phyloP scores from a whole-genome alignment of 1,140 invertebrate species.

The Chymomyza costata region DNA sequence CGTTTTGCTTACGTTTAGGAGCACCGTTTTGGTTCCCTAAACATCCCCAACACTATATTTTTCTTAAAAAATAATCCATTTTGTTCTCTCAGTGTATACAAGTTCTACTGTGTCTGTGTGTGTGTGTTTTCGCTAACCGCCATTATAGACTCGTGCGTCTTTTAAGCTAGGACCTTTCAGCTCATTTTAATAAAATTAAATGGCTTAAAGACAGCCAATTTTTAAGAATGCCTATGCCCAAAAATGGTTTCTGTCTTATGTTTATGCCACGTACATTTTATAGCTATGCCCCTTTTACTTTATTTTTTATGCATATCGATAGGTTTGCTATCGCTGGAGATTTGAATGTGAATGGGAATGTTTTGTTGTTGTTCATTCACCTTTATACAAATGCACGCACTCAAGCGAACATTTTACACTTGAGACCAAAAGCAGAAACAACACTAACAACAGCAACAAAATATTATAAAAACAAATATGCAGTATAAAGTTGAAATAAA shows the following conservation, averaged over 20 bases:
- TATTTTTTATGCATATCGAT: constrained; percentile 41
- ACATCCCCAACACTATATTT: no score
- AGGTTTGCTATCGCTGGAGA: constrained; percentile 3
- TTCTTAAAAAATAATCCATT: no score
- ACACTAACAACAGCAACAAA: constrained; percentile 1
- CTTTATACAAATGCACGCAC: constrained; percentile 23
- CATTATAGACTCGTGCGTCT: no score
- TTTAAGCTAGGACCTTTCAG: constrained; percentile 26
- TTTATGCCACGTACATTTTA: constrained; percentile 36
- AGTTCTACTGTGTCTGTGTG: no score
- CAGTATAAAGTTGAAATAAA: no score
- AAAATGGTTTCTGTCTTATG: constrained; percentile 1
- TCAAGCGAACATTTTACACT: constrained; percentile 16
- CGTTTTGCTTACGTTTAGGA: no score
- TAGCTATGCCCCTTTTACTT: constrained; percentile 28
- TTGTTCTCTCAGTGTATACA: no score
- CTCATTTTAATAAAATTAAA: constrained; percentile 63
- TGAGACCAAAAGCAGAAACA: constrained; percentile 15
- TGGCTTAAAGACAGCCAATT: constrained; percentile 41
- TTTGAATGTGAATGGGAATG: no score
- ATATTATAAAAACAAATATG: no score
- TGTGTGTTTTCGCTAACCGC: no score
- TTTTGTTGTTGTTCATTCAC: constrained; percentile 31
- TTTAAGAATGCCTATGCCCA: no score
- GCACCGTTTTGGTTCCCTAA: no score